These are phyloP conservation scores for Cichlasoma orientale DNA, from an alignment of 2,797 vertebrate genomes.

Conservation along the genomic window DNA sequence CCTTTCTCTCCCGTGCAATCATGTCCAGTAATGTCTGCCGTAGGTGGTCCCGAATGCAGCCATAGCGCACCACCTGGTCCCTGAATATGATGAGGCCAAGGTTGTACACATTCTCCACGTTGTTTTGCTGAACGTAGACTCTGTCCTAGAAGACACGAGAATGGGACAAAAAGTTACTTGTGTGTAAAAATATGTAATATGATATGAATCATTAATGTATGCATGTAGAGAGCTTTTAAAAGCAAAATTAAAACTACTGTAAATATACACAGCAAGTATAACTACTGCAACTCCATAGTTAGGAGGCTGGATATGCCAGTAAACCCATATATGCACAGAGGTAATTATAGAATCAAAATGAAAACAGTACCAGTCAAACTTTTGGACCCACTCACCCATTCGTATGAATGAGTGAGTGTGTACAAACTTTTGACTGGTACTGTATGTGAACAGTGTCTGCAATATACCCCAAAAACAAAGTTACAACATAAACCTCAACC, in stretches of 20 bases:
- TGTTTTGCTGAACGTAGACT: conserved; percentile 97
- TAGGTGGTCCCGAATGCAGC: conserved; percentile 95
- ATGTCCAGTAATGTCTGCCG: conserved; percentile 94
- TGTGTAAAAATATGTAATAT: background rate
- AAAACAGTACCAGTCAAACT: background rate
- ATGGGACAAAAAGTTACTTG: background rate
- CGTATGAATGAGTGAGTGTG: too few species aligned
- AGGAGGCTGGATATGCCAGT: too few species aligned
- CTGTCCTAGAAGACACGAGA: conserved; percentile 83
- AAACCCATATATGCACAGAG: too few species aligned
- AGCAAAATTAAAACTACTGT: background rate
- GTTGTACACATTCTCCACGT: conserved; percentile 98
- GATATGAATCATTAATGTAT: background rate
- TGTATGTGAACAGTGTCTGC: background rate
- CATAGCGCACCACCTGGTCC: conserved; percentile 96
- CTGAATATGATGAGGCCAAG: conserved; percentile 97
- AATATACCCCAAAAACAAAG: background rate
- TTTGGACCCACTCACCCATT: too few species aligned
- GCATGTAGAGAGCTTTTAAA: too few species aligned
- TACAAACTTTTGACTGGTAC: too few species aligned
- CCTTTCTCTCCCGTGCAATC: conserved; percentile 96
- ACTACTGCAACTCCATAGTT: too few species aligned
- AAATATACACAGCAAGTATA: too few species aligned
- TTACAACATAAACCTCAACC: too few species aligned
- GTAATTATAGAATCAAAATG: background rate